Percentiles rank a stretch among this genome's conserved stretches.
Evolutionary conservation across 2,888 invertebrate species (phyloP).

Genomic region (Coleophora deauratella): DNA sequence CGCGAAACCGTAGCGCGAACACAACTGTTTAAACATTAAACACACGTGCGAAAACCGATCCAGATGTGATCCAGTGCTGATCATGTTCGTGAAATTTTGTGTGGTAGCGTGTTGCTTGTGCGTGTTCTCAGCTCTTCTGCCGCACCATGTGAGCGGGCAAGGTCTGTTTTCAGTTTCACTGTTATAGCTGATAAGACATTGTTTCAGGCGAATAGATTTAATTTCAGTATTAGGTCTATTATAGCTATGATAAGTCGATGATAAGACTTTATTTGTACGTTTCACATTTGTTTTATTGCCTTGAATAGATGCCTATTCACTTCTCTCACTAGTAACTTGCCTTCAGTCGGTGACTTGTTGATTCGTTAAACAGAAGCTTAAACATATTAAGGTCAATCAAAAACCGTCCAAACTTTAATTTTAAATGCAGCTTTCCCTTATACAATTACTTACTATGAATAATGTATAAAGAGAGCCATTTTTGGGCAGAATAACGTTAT

Average conservation of each 20-base stretch:
- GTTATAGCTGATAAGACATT: slow-evolving; percentile 8
- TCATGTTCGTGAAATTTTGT: slow-evolving; percentile 38
- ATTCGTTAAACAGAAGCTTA: too few species aligned
- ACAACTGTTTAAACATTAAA: slow-evolving; percentile 20
- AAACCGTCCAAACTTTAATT: too few species aligned
- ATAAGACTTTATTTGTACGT: background rate
- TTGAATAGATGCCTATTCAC: too few species aligned
- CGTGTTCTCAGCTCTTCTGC: slow-evolving; percentile 32
- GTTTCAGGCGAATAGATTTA: too few species aligned
- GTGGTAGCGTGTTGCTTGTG: slow-evolving; percentile 37
- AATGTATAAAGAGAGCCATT: too few species aligned
- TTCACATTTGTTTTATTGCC: too few species aligned
- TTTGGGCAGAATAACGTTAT: too few species aligned
- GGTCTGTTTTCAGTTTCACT: slow-evolving; percentile 36
- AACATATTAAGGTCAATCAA: too few species aligned
- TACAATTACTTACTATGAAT: too few species aligned
- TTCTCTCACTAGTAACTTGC: too few species aligned
- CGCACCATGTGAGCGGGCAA: slow-evolving; percentile 43
- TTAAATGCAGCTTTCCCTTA: too few species aligned
- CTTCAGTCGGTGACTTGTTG: too few species aligned
- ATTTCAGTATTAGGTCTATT: slow-evolving; percentile 3
- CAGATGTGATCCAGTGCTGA: slow-evolving; percentile 37
- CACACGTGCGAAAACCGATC: slow-evolving; percentile 41
- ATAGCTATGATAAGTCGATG: slow-evolving; percentile 9
- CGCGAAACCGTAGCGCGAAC: slow-evolving; percentile 50